phyloP scores from a whole-genome alignment of 1,140 invertebrate genomes.

The Drosophila nebulosa region DNA sequence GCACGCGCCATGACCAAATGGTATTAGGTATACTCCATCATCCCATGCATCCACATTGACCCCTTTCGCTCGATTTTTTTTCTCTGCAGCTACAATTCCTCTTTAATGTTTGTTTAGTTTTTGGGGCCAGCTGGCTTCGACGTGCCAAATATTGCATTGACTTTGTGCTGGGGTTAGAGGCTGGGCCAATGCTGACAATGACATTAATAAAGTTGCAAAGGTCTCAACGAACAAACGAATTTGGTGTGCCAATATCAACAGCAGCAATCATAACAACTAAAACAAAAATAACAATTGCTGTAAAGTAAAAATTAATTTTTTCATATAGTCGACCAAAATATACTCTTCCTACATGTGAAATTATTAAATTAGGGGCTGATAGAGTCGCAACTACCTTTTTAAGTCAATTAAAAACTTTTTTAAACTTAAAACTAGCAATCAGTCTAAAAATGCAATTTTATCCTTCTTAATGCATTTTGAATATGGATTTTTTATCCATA shows the following conservation, averaged over 20 bases:
- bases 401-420: too few species aligned
- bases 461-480: too few species aligned
- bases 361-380: not conserved
- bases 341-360: not conserved
- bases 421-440: too few species aligned
- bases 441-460: too few species aligned
- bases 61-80: not conserved
- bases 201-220: constrained; percentile 25
- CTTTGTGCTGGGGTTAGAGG: not conserved
- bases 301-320: not conserved
- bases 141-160: constrained; percentile 23
- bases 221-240: not conserved
- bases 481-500: not conserved
- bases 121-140: not conserved
- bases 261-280: too few species aligned
- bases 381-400: too few species aligned
- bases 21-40: not conserved
- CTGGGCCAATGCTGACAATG: constrained; percentile 45
- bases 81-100: not conserved
- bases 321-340: not conserved
- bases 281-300: not conserved
- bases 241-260: constrained; percentile 8
- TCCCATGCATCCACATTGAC: not conserved
- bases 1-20: constrained; percentile 63
- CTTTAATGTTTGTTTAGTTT: not conserved